phyloP scores from a whole-genome alignment of 2,888 invertebrate genomes.

The Rhodophaea formosa region DNA sequence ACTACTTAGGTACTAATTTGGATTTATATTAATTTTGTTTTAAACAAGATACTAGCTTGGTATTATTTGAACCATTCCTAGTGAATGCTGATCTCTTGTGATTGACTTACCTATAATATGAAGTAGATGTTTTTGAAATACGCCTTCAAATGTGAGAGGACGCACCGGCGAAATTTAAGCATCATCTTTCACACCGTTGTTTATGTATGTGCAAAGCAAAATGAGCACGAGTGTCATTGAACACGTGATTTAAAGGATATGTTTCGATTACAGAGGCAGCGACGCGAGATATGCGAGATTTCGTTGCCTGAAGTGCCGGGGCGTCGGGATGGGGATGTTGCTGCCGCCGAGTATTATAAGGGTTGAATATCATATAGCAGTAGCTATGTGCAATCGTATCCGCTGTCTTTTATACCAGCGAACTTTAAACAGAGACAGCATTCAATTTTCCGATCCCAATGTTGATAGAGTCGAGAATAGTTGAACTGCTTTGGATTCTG shows the following conservation, averaged over 20 bases:
- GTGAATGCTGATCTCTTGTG: background rate
- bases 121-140: conserved; percentile 11
- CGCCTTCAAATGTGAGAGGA: conserved; percentile 13
- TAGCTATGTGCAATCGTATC: background rate
- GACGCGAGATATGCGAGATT: background rate
- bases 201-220: background rate
- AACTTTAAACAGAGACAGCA: conserved; percentile 11
- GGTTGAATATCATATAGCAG: background rate
- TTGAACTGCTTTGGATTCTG: conserved; percentile 53
- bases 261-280: background rate
- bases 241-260: conserved; percentile 6
- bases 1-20: too few species aligned
- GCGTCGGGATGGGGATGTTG: background rate
- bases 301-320: background rate
- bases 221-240: conserved; percentile 5
- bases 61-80: background rate
- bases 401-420: conserved; percentile 1
- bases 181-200: conserved; percentile 13
- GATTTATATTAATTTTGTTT: too few species aligned
- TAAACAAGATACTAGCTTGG: too few species aligned
- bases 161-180: background rate
- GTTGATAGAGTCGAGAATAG: conserved; percentile 11
- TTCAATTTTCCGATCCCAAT: conserved; percentile 1
- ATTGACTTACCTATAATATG: conserved; percentile 24
- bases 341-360: conserved; percentile 1